phyloP scores from a whole-genome alignment of 2,113 vertebrate species.

The Cyanoramphus novaezelandiae region DNA sequence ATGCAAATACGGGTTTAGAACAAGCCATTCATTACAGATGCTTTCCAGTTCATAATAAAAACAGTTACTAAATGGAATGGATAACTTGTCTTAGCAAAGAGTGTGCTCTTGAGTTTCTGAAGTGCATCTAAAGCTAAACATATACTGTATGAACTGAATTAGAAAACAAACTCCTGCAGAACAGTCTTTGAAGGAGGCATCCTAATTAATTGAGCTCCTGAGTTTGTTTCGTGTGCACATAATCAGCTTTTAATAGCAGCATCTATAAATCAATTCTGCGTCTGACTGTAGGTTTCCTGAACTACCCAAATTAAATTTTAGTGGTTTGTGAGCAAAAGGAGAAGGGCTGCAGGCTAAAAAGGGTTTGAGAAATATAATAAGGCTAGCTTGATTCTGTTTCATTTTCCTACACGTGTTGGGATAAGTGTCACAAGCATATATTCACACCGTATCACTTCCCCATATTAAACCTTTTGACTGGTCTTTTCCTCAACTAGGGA shows the following conservation, averaged over 20 bases:
- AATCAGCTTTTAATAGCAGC: constrained; percentile 53
- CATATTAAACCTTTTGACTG: not conserved
- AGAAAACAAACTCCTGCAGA: not conserved
- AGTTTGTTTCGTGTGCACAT: constrained; percentile 13
- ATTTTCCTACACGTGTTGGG: not conserved
- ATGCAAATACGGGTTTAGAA: not conserved
- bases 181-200: not conserved
- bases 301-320: constrained; percentile 43
- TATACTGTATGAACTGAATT: not conserved
- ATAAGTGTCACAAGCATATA: not conserved
- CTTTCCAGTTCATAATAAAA: not conserved
- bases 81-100: not conserved
- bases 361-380: not conserved
- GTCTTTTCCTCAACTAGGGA: not conserved
- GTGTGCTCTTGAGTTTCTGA: not conserved
- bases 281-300: constrained; percentile 14
- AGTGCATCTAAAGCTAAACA: not conserved
- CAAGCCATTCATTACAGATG: not conserved
- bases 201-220: constrained; percentile 38
- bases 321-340: not conserved
- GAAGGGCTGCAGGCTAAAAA: constrained; percentile 18
- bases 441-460: not conserved
- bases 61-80: not conserved
- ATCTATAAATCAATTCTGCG: constrained; percentile 52
- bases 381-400: not conserved